Base-by-base conservation (phyloP, 2,888 invertebrate genomes). In the Drosophila prostipennis region DNA sequence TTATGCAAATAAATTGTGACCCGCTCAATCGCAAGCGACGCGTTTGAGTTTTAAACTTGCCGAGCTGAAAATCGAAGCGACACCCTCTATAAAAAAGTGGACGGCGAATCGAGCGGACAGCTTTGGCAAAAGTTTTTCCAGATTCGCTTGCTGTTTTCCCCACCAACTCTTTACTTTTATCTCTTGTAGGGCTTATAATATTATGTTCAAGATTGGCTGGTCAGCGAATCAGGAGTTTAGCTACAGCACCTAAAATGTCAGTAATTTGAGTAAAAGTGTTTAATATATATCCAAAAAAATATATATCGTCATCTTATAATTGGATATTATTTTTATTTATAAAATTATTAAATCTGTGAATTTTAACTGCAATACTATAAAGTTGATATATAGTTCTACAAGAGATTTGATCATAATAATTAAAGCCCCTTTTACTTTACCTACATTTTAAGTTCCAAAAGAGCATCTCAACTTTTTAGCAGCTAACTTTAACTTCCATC, bases 1-100 rank as follows among this genome's bases (percentile, higher is more conserved):
- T 80, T 83, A 85, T 86, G 82, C 85, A 82, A 87, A 86, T 85
- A 77, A 77, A 71, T 71, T 75, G 61, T 48, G 72, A 59, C 67
- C 65, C 61, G 57, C 65, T 74, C 76, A 74, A 58, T 64, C 70
- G 60, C 45, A 56, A 53, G 68, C 58, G 65, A 71, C 69, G 76
- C 69, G 69, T 72, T 74, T 74, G 64, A 69, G 59, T 72, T 55
- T 60, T 70, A 64, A 80, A 77, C 64, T 80, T 83, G 52, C 45
- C 55, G 49, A 54, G 59, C 60, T 77, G 36, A 55, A 74, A 83
- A 80, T 78, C 59, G 68, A 71, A 64, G 58, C 60, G 52, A 64
- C 52, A 54, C 54, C 45, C 54, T 40, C 23, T 10, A 29, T 45
- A 11, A 37, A 37, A 42, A 36, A 37, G 34, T 4, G 8, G 26